phyloP scores from a whole-genome alignment of 2,113 vertebrate genomes.

The Carassius auratus region DNA sequence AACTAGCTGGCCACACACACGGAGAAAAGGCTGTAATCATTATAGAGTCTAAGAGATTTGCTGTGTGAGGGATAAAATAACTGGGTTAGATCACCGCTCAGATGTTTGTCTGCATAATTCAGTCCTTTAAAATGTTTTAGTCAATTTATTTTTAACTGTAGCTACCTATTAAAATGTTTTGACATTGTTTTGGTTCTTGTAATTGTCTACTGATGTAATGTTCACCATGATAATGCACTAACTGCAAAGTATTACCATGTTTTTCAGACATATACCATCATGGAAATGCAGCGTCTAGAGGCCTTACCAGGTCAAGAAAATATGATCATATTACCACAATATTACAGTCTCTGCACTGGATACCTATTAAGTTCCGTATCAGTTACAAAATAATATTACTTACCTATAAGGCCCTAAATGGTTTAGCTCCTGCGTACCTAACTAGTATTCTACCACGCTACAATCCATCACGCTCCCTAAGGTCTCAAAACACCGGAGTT shows the following conservation, averaged over 20 bases:
- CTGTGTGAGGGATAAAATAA: conserved; percentile 12
- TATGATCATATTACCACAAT: no score
- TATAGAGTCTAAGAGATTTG: conserved; percentile 22
- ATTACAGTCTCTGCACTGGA: no score
- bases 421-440: no score
- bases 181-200: neutral
- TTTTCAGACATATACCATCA: neutral
- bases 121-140: neutral
- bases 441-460: no score
- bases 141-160: neutral
- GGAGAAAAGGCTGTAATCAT: neutral
- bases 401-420: no score
- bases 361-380: no score
- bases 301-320: no score
- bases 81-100: conserved; percentile 1
- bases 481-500: no score
- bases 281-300: neutral
- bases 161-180: neutral
- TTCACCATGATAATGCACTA: neutral
- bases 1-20: conserved; percentile 12
- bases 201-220: neutral
- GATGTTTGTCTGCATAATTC: conserved; percentile 10
- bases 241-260: neutral
- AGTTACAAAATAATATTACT: no score
- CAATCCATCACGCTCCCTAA: no score